Conservation (phyloP, 2,797 vertebrate genomes). For the Forpus xanthops region DNA sequence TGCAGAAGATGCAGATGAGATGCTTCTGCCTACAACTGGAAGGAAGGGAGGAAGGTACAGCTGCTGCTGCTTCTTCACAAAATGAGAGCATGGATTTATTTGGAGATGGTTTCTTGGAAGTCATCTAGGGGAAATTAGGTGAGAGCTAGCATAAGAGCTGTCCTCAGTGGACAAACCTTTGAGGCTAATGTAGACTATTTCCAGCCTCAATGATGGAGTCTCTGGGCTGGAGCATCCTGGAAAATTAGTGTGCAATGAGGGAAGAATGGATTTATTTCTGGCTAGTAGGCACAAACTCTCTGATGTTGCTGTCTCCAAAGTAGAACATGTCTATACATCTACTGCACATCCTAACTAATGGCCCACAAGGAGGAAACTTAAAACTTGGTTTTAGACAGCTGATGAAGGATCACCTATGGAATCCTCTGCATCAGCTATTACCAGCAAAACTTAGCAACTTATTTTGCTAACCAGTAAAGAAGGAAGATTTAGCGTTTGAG, state of each 20-base stretch:
- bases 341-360: not conserved
- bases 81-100: not conserved
- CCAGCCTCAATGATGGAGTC: not conserved
- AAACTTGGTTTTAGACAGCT: not conserved
- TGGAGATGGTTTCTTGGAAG: not conserved
- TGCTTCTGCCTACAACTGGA: not conserved
- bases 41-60: not conserved
- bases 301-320: not conserved
- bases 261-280: not conserved
- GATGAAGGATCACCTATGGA: not conserved
- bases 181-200: not conserved
- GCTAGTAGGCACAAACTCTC: not conserved
- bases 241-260: not conserved
- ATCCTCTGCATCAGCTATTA: not conserved
- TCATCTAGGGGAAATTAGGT: not conserved
- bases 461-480: not conserved
- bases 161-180: not conserved
- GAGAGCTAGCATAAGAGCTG: not conserved
- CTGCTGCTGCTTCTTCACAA: not conserved
- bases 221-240: not conserved
- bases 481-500: not conserved
- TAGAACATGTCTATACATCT: not conserved
- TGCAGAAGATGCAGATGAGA: not conserved
- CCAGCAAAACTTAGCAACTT: not conserved
- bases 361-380: not conserved